These are phyloP conservation scores for Thamnophis elegans DNA, from an alignment of 2,797 vertebrate genomes.

Conservation along the genomic window DNA sequence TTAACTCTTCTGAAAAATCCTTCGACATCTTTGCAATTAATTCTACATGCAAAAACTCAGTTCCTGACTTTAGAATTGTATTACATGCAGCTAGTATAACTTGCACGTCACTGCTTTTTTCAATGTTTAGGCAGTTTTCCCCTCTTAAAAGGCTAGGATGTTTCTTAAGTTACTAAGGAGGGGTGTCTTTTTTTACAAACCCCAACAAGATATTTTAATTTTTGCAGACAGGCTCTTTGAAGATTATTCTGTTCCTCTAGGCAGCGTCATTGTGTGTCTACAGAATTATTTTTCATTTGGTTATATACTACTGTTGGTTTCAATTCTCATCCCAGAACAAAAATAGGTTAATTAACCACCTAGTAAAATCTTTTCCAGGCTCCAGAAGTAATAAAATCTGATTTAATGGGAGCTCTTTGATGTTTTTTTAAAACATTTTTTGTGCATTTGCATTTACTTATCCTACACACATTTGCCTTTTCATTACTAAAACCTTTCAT, in stretches of 20 bases:
- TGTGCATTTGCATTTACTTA: neutral
- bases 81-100: neutral
- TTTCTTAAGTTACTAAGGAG: neutral
- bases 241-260: neutral
- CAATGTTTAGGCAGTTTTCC: neutral
- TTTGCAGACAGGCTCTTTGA: neutral
- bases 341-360: neutral
- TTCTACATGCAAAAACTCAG: neutral
- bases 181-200: conserved; percentile 10
- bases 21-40: neutral
- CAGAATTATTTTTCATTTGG: neutral
- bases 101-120: neutral
- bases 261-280: neutral
- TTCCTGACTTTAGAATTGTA: neutral
- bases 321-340: neutral
- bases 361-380: neutral
- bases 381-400: neutral
- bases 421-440: neutral
- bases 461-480: neutral
- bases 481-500: neutral
- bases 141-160: neutral
- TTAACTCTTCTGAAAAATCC: neutral
- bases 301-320: conserved; percentile 24
- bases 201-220: conserved; percentile 11
- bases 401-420: neutral